phyloP scores from a whole-genome alignment of 1,140 invertebrate species.

The Octopus sinensis region DNA sequence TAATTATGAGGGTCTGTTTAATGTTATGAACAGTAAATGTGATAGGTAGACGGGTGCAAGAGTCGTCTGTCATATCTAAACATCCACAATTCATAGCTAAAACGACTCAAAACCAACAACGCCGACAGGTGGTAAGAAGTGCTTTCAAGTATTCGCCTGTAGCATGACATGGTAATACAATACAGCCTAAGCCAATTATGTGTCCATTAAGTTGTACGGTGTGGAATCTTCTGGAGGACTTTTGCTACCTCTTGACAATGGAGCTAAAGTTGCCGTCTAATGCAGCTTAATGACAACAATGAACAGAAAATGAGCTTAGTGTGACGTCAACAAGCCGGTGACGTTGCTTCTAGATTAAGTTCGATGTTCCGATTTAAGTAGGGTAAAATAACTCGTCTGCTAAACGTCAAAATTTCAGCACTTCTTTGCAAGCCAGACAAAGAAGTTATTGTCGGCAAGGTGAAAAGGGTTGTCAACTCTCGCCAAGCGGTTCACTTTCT shows the following conservation, averaged over 20 bases:
- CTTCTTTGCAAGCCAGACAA: neutral
- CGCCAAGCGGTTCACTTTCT: neutral
- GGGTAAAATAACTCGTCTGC: constrained; percentile 6
- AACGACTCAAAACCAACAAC: constrained; percentile 4
- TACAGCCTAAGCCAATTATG: constrained; percentile 2
- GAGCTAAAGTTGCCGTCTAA: neutral
- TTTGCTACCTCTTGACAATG: neutral
- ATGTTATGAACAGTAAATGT: too few species aligned
- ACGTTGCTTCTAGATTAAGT: neutral
- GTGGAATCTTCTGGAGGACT: neutral
- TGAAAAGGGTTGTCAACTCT: neutral
- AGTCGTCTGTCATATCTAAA: too few species aligned
- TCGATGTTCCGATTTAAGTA: constrained; percentile 11
- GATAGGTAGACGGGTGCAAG: too few species aligned
- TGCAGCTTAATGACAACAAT: neutral
- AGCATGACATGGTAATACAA: constrained; percentile 6
- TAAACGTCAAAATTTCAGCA: neutral
- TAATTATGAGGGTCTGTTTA: too few species aligned
- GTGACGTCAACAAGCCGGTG: constrained; percentile 8
- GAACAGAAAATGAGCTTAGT: neutral
- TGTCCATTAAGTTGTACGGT: neutral
- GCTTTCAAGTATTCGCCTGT: neutral
- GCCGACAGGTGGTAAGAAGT: neutral
- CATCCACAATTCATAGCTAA: neutral
- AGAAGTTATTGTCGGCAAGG: neutral